A percentile compares a stretch with the other conserved stretches of the same genome.
These are phyloP conservation scores for Typhlomys cinereus DNA, from an alignment of 2,113 vertebrate genomes.

Conservation along the genomic window DNA sequence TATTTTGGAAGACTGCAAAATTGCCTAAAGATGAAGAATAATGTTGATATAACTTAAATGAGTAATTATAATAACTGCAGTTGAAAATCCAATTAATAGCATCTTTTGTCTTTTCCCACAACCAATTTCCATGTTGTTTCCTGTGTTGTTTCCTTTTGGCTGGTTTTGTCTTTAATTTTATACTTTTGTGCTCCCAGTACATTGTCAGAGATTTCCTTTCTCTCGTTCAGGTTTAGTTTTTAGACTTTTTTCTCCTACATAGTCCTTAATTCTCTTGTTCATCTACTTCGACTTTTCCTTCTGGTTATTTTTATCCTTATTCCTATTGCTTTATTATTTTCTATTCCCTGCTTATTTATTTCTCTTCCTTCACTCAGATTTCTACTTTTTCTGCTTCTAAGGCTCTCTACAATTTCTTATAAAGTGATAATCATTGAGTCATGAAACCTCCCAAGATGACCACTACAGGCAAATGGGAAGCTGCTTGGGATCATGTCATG, in stretches of 20 bases:
- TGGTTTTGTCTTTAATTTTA: conserved; percentile 32
- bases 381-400: conserved; percentile 31
- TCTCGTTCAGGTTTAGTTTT: not conserved
- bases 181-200: not conserved
- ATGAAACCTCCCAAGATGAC: not conserved
- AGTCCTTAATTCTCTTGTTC: not conserved
- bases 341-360: conserved; percentile 60
- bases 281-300: not conserved
- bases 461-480: not conserved
- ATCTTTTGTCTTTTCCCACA: not conserved
- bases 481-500: not conserved
- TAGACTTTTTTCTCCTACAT: not conserved
- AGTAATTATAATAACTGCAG: conserved; percentile 33
- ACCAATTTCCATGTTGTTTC: not conserved
- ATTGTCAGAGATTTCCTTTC: not conserved
- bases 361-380: conserved; percentile 39
- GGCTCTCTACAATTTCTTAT: not conserved
- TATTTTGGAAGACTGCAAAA: conserved; percentile 66
- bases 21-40: conserved; percentile 43
- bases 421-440: conserved; percentile 1
- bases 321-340: conserved; percentile 63
- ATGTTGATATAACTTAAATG: conserved; percentile 55
- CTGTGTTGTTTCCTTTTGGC: not conserved
- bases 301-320: conserved; percentile 53
- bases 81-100: conserved; percentile 49